These are phyloP conservation scores for Cabera pusaria DNA, from an alignment of 2,888 invertebrate genomes.

Conservation along the genomic window DNA sequence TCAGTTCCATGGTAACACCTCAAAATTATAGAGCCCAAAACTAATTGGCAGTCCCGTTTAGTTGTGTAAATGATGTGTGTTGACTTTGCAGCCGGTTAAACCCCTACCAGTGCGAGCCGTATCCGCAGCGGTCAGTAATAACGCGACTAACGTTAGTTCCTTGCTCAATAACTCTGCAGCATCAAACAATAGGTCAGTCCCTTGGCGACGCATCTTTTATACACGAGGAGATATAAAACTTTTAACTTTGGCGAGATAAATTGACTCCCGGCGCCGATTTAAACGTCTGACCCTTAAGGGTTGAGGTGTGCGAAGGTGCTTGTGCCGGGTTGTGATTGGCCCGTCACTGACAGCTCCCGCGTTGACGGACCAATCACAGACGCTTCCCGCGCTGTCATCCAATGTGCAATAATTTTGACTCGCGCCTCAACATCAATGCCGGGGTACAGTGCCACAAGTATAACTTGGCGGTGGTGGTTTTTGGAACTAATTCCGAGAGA, in stretches of 20 bases:
- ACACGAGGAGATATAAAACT: slow-evolving; percentile 29
- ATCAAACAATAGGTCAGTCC: slow-evolving; percentile 77
- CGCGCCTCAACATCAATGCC: no score
- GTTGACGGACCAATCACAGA: no score
- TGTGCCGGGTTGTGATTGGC: no score
- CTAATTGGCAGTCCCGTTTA: slow-evolving; percentile 24
- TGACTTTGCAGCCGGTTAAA: slow-evolving; percentile 89
- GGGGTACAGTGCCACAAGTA: no score
- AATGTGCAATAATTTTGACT: no score
- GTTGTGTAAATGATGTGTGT: slow-evolving; percentile 45
- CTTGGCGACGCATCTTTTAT: slow-evolving; percentile 45
- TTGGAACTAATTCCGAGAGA: no score
- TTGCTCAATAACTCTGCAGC: slow-evolving; percentile 84
- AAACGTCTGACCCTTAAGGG: no score
- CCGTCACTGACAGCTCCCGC: no score
- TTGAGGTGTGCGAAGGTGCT: no score
- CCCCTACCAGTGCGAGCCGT: slow-evolving; percentile 92
- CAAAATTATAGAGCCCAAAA: slow-evolving; percentile 28
- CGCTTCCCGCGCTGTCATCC: no score
- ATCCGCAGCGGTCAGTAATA: slow-evolving; percentile 69
- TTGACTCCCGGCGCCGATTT: no score
- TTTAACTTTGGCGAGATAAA: slow-evolving; percentile 1
- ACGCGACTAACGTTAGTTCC: slow-evolving; percentile 79
- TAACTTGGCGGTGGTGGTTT: no score
- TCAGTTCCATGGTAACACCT: slow-evolving; percentile 22